A percentile compares a stretch with the other conserved stretches of the same genome.
These are phyloP conservation scores for Eulithis testata DNA, from an alignment of 2,888 invertebrate species.

Conservation along the genomic window DNA sequence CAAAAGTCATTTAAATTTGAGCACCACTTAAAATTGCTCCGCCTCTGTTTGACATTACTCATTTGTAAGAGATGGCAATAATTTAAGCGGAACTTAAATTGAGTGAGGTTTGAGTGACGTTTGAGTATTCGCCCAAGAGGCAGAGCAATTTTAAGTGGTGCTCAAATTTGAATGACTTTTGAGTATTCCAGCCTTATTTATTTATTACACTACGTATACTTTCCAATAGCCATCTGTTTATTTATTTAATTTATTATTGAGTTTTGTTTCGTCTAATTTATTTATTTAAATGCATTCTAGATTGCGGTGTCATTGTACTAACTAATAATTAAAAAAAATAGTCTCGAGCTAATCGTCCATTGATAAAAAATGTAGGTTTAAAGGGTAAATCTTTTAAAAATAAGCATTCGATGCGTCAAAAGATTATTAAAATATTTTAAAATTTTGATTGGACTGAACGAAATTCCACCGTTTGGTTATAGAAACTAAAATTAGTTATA, in stretches of 20 bases:
- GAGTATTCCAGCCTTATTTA: too few relatives aligned
- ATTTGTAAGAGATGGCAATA: too few relatives aligned
- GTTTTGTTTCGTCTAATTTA: conserved; percentile 34
- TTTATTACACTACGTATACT: conserved; percentile 40
- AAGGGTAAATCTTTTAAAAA: conserved; percentile 23
- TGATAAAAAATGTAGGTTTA: not conserved
- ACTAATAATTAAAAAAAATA: not conserved
- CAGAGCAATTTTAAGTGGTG: too few relatives aligned
- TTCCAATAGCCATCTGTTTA: conserved; percentile 47
- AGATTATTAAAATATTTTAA: not conserved
- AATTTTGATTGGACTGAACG: conserved; percentile 40
- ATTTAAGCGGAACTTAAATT: too few relatives aligned
- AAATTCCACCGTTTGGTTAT: conserved; percentile 45
- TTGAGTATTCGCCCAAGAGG: too few relatives aligned
- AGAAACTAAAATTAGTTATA: conserved; percentile 24
- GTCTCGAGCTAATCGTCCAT: conserved; percentile 5
- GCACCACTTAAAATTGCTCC: too few relatives aligned
- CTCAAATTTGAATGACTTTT: too few relatives aligned
- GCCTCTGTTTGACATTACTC: too few relatives aligned
- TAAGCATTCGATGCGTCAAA: conserved; percentile 39
- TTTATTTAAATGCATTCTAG: conserved; percentile 5
- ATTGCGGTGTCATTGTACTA: conserved; percentile 13
- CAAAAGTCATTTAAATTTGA: too few relatives aligned
- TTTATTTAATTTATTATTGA: conserved; percentile 36
- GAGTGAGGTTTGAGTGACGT: too few relatives aligned